Evolutionary conservation across 1,140 invertebrate species (phyloP).

Genomic region (Bombus ignitus): DNA sequence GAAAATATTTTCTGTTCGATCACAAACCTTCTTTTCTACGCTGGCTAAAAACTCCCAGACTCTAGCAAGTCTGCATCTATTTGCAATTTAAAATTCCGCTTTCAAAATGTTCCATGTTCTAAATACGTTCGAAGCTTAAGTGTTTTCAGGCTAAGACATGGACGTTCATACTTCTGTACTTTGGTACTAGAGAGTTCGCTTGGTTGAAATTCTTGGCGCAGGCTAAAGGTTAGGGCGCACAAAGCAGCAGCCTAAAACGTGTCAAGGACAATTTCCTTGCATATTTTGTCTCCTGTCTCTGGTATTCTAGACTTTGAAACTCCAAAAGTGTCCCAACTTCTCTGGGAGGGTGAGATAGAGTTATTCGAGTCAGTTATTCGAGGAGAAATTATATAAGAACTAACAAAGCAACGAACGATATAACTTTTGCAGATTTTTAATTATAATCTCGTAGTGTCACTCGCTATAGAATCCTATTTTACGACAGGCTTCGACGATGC

Average conservation of each 20-base stretch:
- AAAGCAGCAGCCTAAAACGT: neutral
- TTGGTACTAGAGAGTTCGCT: neutral
- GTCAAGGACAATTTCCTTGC: neutral
- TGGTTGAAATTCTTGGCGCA: neutral
- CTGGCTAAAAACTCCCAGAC: too few species aligned
- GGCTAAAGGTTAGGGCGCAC: neutral
- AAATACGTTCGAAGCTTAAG: neutral
- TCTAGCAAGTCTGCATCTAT: too few species aligned
- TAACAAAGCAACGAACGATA: too few species aligned
- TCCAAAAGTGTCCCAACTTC: neutral
- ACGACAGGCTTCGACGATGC: too few species aligned
- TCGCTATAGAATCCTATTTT: too few species aligned
- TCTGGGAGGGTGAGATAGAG: neutral
- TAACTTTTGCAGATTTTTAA: too few species aligned
- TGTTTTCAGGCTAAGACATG: neutral
- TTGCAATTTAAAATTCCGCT: neutral
- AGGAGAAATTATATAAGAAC: too few species aligned
- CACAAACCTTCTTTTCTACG: neutral
- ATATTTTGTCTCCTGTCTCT: neutral
- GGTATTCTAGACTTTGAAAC: neutral
- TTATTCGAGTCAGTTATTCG: neutral
- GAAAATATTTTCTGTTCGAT: neutral
- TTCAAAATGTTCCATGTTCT: neutral
- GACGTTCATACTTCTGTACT: neutral
- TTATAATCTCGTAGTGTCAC: too few species aligned